Percentiles rank a stretch among this genome's conserved stretches.
Conservation (phyloP, 1,140 invertebrate genomes). For the Monomorium pharaonis region DNA sequence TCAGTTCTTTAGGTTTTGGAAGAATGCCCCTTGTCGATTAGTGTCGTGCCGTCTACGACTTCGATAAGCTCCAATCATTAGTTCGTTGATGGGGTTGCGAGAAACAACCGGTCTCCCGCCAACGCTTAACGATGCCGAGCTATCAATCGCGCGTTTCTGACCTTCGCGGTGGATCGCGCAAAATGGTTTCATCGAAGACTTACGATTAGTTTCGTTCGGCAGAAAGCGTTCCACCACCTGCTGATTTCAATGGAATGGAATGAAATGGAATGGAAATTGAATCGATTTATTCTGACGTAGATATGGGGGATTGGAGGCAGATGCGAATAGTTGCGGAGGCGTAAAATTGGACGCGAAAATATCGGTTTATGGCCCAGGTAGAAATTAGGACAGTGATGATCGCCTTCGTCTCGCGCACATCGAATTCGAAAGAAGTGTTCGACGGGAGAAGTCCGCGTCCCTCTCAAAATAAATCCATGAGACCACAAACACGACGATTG, state of each 20-base stretch:
- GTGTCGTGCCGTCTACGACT: background rate
- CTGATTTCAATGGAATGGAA: slow-evolving; percentile 60
- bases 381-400: slow-evolving; percentile 18
- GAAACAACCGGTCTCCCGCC: background rate
- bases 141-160: slow-evolving; percentile 28
- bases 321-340: slow-evolving; percentile 20
- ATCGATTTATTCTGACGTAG: slow-evolving; percentile 40
- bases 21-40: background rate
- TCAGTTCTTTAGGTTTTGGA: background rate
- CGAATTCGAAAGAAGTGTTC: slow-evolving; percentile 27
- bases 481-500: slow-evolving; percentile 16
- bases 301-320: background rate
- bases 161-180: slow-evolving; percentile 29
- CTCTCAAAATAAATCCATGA: slow-evolving; percentile 36
- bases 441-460: background rate
- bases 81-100: background rate
- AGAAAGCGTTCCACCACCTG: slow-evolving; percentile 20
- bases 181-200: slow-evolving; percentile 51
- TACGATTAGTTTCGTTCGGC: slow-evolving; percentile 47
- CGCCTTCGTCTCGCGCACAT: background rate
- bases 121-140: slow-evolving; percentile 2
- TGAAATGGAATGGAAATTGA: slow-evolving; percentile 63
- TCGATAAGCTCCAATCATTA: slow-evolving; percentile 17
- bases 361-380: background rate
- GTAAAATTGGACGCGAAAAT: slow-evolving; percentile 49